Evolutionary conservation across 2,113 vertebrate genomes (phyloP).

Genomic region (Hippocampus zosterae): DNA sequence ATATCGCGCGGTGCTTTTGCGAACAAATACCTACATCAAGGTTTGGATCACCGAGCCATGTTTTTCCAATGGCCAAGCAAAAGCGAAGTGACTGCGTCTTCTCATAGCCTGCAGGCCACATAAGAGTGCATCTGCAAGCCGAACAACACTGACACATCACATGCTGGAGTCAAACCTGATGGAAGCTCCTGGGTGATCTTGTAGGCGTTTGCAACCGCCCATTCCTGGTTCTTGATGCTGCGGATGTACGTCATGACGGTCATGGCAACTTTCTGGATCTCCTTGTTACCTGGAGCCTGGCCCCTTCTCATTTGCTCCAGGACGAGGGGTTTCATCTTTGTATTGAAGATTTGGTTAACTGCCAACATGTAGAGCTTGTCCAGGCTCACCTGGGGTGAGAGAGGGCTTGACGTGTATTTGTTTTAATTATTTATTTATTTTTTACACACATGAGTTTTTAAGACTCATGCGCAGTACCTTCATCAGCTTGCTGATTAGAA

Average conservation of each 20-base stretch:
- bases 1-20: not conserved
- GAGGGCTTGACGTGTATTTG: not conserved
- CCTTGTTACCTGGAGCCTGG: constrained; percentile 59
- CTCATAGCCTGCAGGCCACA: constrained; percentile 73
- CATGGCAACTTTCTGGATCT: constrained; percentile 71
- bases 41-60: constrained; percentile 78
- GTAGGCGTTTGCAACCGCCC: constrained; percentile 85
- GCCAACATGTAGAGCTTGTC: constrained; percentile 88
- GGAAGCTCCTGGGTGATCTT: constrained; percentile 89
- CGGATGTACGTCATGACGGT: constrained; percentile 81
- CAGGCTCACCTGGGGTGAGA: constrained; percentile 76
- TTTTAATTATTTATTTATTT: too few relatives aligned
- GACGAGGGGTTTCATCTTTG: constrained; percentile 83
- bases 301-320: constrained; percentile 69
- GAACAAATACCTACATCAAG: constrained; percentile 69
- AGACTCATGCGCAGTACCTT: constrained; percentile 74
- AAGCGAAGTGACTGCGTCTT: constrained; percentile 85
- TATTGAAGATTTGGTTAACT: constrained; percentile 83
- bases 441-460: not conserved
- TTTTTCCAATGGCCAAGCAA: constrained; percentile 82
- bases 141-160: not conserved
- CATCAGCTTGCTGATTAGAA: constrained; percentile 91
- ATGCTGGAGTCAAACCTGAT: constrained; percentile 68
- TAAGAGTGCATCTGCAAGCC: not conserved
- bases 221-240: constrained; percentile 86